phyloP scores from a whole-genome alignment of 2,888 invertebrate species.

The Frankliniella fusca region DNA sequence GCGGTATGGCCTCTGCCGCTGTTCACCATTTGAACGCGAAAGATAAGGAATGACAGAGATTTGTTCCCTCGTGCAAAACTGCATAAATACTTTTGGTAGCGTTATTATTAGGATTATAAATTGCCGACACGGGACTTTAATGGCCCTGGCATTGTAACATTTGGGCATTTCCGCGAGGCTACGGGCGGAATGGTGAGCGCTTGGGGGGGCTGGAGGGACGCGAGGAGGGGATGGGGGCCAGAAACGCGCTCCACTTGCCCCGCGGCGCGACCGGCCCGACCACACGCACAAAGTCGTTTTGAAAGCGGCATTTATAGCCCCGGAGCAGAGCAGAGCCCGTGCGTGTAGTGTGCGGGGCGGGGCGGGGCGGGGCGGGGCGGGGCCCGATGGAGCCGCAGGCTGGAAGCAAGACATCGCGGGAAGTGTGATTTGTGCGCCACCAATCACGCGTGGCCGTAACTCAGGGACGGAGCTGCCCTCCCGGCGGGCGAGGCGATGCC shows the following conservation, averaged over 20 bases:
- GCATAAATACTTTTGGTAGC: background rate
- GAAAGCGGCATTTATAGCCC: background rate
- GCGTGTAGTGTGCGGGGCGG: too few relatives aligned
- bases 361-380: too few relatives aligned
- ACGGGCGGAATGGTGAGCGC: background rate
- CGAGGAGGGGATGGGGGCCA: too few relatives aligned
- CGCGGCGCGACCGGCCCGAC: background rate
- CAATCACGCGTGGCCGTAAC: background rate
- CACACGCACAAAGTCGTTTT: background rate
- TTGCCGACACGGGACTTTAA: background rate
- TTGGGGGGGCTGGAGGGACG: background rate
- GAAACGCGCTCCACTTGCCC: too few relatives aligned
- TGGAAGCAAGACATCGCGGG: background rate
- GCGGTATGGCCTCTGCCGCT: background rate
- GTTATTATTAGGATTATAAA: conserved; percentile 18
- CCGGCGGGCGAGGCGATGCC: background rate
- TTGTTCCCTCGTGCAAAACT: background rate
- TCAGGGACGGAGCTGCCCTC: background rate
- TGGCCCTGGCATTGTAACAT: conserved; percentile 9
- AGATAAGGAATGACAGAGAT: too few relatives aligned
- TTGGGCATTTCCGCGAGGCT: background rate
- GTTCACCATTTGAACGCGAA: too few relatives aligned
- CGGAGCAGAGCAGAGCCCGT: background rate
- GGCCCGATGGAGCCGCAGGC: background rate
- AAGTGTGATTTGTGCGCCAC: background rate